Evolutionary conservation across 2,888 invertebrate genomes (phyloP).

Genomic region (Harpagoxenus sublaevis): DNA sequence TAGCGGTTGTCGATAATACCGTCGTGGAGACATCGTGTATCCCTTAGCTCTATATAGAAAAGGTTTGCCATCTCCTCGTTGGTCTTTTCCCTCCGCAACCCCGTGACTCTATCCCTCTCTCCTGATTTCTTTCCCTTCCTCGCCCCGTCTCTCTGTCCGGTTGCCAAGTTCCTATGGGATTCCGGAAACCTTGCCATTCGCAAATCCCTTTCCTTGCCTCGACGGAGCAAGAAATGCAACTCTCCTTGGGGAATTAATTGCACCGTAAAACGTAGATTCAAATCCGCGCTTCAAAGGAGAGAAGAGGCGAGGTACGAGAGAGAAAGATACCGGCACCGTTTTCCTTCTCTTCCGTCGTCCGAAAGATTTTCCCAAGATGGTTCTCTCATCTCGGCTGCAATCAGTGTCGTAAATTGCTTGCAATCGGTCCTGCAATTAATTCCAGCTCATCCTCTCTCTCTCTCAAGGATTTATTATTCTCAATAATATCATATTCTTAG

Average conservation of each 20-base stretch:
- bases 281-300: slow-evolving; percentile 81
- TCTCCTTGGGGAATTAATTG: slow-evolving; percentile 84
- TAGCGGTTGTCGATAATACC: slow-evolving; percentile 73
- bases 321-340: slow-evolving; percentile 43
- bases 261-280: slow-evolving; percentile 83
- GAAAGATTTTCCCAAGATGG: slow-evolving; percentile 80
- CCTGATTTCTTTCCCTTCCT: slow-evolving; percentile 31
- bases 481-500: slow-evolving; percentile 77
- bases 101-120: slow-evolving; percentile 18
- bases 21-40: slow-evolving; percentile 60
- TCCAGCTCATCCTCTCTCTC: slow-evolving; percentile 83
- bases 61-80: slow-evolving; percentile 65
- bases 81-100: slow-evolving; percentile 18
- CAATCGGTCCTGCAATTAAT: slow-evolving; percentile 84
- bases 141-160: slow-evolving; percentile 55
- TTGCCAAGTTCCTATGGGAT: slow-evolving; percentile 65
- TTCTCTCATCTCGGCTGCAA: slow-evolving; percentile 81
- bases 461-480: slow-evolving; percentile 78
- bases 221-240: slow-evolving; percentile 79
- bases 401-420: slow-evolving; percentile 84
- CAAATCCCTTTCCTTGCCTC: slow-evolving; percentile 80
- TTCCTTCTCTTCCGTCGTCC: slow-evolving; percentile 75
- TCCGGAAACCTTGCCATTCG: slow-evolving; percentile 71
- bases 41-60: slow-evolving; percentile 65
- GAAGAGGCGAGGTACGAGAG: slow-evolving; percentile 51